Evolutionary conservation across 2,113 vertebrate genomes (phyloP).

Genomic region (Axis porcinus): DNA sequence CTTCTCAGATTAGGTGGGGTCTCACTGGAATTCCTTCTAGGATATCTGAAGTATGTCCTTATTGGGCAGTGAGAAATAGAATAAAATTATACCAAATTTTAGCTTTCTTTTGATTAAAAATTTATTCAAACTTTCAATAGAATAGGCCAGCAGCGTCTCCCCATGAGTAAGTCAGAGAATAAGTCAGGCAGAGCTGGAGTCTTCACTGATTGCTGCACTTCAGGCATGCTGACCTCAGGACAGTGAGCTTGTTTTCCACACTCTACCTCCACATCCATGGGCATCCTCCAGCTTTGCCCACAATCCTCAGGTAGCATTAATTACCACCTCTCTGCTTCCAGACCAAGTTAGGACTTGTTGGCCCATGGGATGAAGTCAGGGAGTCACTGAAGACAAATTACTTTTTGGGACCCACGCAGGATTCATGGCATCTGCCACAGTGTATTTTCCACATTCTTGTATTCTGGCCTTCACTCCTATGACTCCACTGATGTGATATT

Average conservation of each 20-base stretch:
- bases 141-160: not conserved
- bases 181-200: not conserved
- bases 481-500: not conserved
- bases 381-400: not conserved
- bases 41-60: not conserved
- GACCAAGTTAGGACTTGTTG: not conserved
- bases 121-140: not conserved
- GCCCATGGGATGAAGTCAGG: not conserved
- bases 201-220: not conserved
- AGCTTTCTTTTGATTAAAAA: slow-evolving; percentile 22
- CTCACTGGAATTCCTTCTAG: not conserved
- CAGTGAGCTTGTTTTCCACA: not conserved
- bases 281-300: not conserved
- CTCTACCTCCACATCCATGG: not conserved
- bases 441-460: not conserved
- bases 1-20: not conserved
- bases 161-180: not conserved
- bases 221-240: not conserved
- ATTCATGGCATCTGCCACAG: not conserved
- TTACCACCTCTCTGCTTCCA: not conserved
- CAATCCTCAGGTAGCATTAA: not conserved
- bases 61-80: not conserved
- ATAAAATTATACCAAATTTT: slow-evolving; percentile 18
- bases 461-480: not conserved
- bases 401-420: not conserved